These are phyloP conservation scores for Drosophila suzukii DNA, from an alignment of 1,140 invertebrate genomes.

Conservation along the genomic window DNA sequence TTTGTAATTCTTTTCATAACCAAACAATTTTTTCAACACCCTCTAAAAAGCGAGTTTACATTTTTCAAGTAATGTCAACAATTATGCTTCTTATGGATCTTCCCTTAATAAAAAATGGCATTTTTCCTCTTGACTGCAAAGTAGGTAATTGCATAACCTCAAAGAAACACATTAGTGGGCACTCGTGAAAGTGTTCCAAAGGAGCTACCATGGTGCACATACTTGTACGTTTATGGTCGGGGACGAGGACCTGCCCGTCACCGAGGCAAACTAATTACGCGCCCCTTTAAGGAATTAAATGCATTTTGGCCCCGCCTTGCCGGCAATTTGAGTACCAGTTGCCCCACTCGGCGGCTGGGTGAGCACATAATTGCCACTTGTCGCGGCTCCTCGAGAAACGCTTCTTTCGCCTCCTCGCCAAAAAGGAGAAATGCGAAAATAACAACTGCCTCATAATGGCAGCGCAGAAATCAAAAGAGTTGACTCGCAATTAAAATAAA, in stretches of 20 bases:
- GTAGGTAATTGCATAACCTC: conserved; percentile 61
- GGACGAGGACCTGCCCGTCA: conserved; percentile 31
- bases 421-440: conserved; percentile 32
- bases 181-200: conserved; percentile 25
- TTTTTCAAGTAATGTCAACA: neutral
- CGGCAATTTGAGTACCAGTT: conserved; percentile 54
- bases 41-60: too few relatives aligned
- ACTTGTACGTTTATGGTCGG: conserved; percentile 9
- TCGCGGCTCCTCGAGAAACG: conserved; percentile 52
- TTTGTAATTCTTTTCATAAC: too few relatives aligned
- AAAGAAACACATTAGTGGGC: conserved; percentile 72
- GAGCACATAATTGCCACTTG: conserved; percentile 79
- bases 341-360: conserved; percentile 54
- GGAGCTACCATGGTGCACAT: conserved; percentile 38
- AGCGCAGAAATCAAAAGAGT: conserved; percentile 65
- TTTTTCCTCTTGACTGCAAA: conserved; percentile 4
- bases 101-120: neutral
- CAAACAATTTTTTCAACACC: too few relatives aligned
- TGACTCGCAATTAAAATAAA: conserved; percentile 72
- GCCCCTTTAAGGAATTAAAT: conserved; percentile 80
- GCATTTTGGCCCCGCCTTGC: conserved; percentile 72
- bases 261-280: conserved; percentile 74
- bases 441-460: conserved; percentile 34
- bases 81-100: neutral
- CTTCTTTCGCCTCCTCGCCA: conserved; percentile 37